These are phyloP conservation scores for Temnothorax curvispinosus DNA, from an alignment of 1,140 invertebrate species.

Conservation along the genomic window DNA sequence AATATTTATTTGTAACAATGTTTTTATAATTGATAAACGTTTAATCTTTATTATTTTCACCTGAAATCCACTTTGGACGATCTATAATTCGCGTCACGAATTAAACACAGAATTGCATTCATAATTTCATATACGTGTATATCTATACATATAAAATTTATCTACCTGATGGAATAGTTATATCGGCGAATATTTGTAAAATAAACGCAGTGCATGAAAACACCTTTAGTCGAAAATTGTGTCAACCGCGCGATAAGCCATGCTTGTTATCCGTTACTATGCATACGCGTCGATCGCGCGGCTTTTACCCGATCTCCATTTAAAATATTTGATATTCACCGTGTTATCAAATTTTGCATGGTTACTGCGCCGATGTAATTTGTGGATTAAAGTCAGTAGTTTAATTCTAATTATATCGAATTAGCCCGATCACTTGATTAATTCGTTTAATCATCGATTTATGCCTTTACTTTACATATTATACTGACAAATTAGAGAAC, in stretches of 20 bases:
- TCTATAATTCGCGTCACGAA: not conserved
- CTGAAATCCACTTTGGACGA: not conserved
- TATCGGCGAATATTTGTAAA: conserved; percentile 3
- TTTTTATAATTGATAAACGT: not conserved
- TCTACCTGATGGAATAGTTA: conserved; percentile 3
- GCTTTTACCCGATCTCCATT: not conserved
- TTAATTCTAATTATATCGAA: conserved; percentile 56
- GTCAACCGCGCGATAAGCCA: conserved; percentile 4
- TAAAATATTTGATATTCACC: conserved; percentile 47
- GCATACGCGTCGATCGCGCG: not conserved
- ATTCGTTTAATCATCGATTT: conserved; percentile 61
- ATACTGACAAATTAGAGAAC: not conserved
- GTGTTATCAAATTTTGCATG: not conserved
- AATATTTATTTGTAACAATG: not conserved
- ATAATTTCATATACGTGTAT: not conserved
- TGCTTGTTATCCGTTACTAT: conserved; percentile 36
- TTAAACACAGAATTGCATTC: not conserved
- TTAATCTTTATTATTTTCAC: conserved; percentile 2
- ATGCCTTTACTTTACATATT: not conserved
- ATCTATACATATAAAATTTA: conserved; percentile 3
- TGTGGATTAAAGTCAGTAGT: conserved; percentile 52
- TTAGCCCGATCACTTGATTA: conserved; percentile 61
- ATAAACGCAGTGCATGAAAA: not conserved
- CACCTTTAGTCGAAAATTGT: conserved; percentile 5
- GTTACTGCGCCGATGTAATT: conserved; percentile 38